phyloP scores from a whole-genome alignment of 2,888 invertebrate species.

The Camptogramma bilineatum region DNA sequence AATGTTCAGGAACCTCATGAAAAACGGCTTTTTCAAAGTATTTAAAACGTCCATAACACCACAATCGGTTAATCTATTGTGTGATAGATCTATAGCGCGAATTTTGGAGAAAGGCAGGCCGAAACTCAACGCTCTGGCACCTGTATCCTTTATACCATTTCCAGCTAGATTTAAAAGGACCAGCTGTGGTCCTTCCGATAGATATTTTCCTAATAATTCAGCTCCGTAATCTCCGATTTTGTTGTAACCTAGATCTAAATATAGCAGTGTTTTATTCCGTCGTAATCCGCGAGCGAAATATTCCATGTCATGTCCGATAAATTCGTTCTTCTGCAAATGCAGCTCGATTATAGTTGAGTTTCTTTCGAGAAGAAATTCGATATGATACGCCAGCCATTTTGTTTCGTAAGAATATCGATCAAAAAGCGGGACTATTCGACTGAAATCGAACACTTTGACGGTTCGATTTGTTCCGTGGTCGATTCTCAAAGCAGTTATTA shows the following conservation, averaged over 20 bases:
- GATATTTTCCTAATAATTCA: conserved; percentile 81
- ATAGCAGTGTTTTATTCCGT: conserved; percentile 78
- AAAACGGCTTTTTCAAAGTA: conserved; percentile 82
- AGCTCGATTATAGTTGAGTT: conserved; percentile 80
- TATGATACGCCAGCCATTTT: conserved; percentile 81
- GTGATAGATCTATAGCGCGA: conserved; percentile 83
- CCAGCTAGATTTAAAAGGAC: conserved; percentile 82
- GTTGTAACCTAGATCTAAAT: conserved; percentile 86
- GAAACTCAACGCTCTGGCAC: conserved; percentile 84
- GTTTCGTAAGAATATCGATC: conserved; percentile 73
- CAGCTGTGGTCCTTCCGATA: conserved; percentile 78
- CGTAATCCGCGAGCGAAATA: conserved; percentile 80
- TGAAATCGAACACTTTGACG: conserved; percentile 72
- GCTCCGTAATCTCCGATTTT: conserved; percentile 86
- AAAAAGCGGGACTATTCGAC: conserved; percentile 67
- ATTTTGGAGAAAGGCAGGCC: conserved; percentile 85
- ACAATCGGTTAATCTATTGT: conserved; percentile 82
- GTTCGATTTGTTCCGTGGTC: conserved; percentile 68
- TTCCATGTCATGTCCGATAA: conserved; percentile 86
- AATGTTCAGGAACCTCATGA: conserved; percentile 70
- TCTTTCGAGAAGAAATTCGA: conserved; percentile 71
- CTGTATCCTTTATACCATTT: conserved; percentile 84
- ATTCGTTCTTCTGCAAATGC: conserved; percentile 86
- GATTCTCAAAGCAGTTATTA: conserved; percentile 75
- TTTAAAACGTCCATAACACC: conserved; percentile 84